Evolutionary conservation across 2,113 vertebrate species (phyloP).

Genomic region (Potamarius usumacintae): DNA sequence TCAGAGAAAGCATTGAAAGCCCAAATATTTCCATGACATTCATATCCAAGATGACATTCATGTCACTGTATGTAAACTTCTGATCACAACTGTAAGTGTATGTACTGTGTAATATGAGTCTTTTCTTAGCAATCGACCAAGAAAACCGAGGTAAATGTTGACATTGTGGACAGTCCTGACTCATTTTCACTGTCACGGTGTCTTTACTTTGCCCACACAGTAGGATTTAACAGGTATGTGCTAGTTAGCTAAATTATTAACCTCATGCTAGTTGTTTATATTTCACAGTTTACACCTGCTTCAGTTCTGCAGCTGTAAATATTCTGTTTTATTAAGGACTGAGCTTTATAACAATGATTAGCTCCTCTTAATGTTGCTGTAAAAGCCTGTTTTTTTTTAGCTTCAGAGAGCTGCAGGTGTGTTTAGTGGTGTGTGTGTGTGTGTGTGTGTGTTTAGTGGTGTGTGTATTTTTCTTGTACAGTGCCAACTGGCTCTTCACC

Average conservation of each 20-base stretch:
- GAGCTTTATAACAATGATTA: not conserved
- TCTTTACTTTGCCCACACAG: not conserved
- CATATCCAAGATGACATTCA: no score
- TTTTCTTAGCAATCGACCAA: not conserved
- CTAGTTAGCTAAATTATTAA: not conserved
- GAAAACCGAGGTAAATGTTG: not conserved
- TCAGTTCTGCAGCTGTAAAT: not conserved
- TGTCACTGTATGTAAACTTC: no score
- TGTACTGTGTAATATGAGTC: no score
- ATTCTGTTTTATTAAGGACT: not conserved
- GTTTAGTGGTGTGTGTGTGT: not conserved
- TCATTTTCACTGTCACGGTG: not conserved
- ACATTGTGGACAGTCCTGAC: not conserved
- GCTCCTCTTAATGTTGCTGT: not conserved
- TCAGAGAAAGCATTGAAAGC: no score
- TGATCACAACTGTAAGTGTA: no score
- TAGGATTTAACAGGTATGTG: not conserved
- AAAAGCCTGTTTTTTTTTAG: not conserved
- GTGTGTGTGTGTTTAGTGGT: not conserved
- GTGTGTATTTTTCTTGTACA: not conserved
- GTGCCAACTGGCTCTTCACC: slow-evolving; percentile 54
- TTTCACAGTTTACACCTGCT: not conserved
- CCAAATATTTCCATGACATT: no score
- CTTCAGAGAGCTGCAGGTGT: slow-evolving; percentile 39
- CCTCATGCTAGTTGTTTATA: not conserved